A percentile compares a stretch with the other conserved stretches of the same genome.
Evolutionary conservation across 2,888 invertebrate species (phyloP).

Genomic region (Nomada fabriciana): DNA sequence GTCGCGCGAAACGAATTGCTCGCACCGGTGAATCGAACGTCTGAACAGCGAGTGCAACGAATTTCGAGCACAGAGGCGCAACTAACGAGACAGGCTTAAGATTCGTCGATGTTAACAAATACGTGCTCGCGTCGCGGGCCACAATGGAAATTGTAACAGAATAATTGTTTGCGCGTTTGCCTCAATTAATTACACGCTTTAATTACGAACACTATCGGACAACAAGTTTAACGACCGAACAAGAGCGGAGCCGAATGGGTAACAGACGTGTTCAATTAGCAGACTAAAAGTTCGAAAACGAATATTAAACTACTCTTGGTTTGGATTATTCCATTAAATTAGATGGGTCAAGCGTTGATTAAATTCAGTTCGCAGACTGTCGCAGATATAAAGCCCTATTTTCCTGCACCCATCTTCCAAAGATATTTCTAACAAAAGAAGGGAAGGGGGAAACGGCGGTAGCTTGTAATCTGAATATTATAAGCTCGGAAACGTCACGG

Average conservation of each 20-base stretch:
- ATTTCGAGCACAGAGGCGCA: no score
- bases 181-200: neutral
- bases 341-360: conserved; percentile 16
- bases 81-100: no score
- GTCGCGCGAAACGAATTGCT: conserved; percentile 27
- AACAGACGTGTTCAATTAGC: neutral
- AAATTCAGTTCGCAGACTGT: conserved; percentile 10
- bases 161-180: neutral
- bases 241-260: no score
- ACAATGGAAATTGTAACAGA: neutral
- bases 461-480: neutral
- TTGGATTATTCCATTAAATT: neutral
- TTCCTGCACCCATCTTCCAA: neutral
- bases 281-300: neutral
- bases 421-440: neutral
- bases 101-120: neutral
- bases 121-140: neutral
- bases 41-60: neutral
- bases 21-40: neutral
- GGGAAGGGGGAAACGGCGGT: neutral
- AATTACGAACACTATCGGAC: neutral
- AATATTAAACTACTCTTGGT: neutral
- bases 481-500: neutral
- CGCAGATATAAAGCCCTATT: neutral
- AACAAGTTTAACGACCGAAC: no score